A percentile compares a stretch with the other conserved stretches of the same genome.
phyloP scores from a whole-genome alignment of 1,140 invertebrate genomes.

The Nasonia vitripennis region DNA sequence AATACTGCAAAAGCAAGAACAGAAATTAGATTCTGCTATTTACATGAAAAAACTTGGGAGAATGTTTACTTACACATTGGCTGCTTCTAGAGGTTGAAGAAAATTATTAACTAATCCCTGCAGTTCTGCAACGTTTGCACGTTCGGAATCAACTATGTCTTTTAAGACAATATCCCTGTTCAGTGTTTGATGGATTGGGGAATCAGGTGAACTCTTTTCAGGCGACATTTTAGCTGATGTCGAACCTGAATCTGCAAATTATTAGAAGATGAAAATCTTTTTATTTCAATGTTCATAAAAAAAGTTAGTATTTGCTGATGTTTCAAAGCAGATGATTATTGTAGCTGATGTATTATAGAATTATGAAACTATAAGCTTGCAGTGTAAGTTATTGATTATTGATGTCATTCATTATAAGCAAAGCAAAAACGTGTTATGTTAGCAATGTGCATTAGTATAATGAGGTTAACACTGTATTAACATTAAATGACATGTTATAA shows the following conservation, averaged over 20 bases:
- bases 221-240: constrained; percentile 78
- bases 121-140: constrained; percentile 90
- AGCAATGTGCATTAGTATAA: neutral
- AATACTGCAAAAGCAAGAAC: constrained; percentile 79
- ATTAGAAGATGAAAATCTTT: neutral
- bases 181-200: constrained; percentile 77
- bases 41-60: neutral
- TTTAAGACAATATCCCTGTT: constrained; percentile 91
- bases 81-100: constrained; percentile 87
- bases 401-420: neutral
- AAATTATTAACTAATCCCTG: constrained; percentile 90
- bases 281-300: neutral
- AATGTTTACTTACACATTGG: constrained; percentile 85
- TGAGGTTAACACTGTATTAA: neutral
- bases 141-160: constrained; percentile 95
- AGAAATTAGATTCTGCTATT: constrained; percentile 12
- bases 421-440: neutral
- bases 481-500: neutral
- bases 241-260: constrained; percentile 72
- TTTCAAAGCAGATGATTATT: neutral
- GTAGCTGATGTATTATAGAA: neutral
- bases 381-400: constrained; percentile 10
- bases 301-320: neutral
- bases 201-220: constrained; percentile 77
- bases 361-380: neutral